These are phyloP conservation scores for Trisateles emortualis DNA, from an alignment of 2,888 invertebrate species.

Conservation along the genomic window DNA sequence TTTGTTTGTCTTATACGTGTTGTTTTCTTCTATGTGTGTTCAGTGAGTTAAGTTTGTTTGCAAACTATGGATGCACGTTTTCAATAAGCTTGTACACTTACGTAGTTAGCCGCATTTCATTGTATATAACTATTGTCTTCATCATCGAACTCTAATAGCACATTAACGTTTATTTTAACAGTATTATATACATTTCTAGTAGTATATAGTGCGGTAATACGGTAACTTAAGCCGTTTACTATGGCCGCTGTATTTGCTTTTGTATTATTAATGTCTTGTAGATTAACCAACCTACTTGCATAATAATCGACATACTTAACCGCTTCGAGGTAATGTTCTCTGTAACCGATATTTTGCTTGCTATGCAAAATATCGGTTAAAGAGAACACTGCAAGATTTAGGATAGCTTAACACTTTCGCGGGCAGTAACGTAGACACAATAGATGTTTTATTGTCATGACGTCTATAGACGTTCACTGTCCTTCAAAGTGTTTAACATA, in stretches of 20 bases:
- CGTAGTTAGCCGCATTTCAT: background rate
- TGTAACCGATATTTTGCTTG: background rate
- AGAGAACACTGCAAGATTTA: no score
- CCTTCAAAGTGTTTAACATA: no score
- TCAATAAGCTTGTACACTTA: slow-evolving; percentile 19
- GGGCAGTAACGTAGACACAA: no score
- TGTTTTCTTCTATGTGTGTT: slow-evolving; percentile 27
- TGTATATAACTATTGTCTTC: background rate
- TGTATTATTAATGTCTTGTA: background rate
- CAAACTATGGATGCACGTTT: slow-evolving; percentile 23
- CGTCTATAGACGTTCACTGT: no score
- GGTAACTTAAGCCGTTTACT: background rate
- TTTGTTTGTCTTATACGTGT: slow-evolving; percentile 23
- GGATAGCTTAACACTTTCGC: no score
- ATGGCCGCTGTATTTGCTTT: background rate
- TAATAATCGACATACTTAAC: slow-evolving; percentile 2
- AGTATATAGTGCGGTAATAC: background rate
- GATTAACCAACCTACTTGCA: slow-evolving; percentile 4
- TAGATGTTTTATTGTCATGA: no score
- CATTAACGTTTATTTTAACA: no score
- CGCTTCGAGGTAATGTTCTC: background rate
- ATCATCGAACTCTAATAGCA: background rate
- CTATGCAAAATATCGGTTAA: no score
- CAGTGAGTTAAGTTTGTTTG: slow-evolving; percentile 38
- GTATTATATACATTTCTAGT: background rate